Conservation (phyloP, 2,888 invertebrate genomes). For the Eretmocerus hayati region DNA sequence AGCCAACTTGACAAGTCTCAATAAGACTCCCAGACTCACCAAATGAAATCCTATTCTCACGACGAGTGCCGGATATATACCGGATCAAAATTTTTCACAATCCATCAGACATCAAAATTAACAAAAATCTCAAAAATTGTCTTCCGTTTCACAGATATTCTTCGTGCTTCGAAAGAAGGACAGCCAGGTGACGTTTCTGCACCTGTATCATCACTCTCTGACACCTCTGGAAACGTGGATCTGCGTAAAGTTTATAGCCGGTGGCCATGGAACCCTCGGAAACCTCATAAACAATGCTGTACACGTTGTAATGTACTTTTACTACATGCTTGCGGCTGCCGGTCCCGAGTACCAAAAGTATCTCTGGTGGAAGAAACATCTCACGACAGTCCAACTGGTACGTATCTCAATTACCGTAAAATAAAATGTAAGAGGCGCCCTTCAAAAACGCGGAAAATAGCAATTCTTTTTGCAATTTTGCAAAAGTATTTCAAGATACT, state of each 20-base stretch:
- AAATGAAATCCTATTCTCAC: no score
- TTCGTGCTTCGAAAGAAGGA: constrained; percentile 80
- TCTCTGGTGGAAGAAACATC: constrained; percentile 85
- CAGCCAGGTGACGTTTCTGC: constrained; percentile 75
- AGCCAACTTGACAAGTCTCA: no score
- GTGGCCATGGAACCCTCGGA: constrained; percentile 84
- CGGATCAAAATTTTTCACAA: no score
- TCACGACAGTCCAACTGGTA: constrained; percentile 78
- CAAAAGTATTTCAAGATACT: no score
- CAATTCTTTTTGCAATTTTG: no score
- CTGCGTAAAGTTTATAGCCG: constrained; percentile 70
- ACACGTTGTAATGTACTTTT: constrained; percentile 81
- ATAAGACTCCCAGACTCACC: no score
- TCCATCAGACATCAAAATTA: no score
- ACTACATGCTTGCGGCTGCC: constrained; percentile 80
- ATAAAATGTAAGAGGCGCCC: no score
- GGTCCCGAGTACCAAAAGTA: constrained; percentile 80
- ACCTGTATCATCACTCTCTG: constrained; percentile 77
- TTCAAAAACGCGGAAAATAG: no score
- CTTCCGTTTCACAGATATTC: constrained; percentile 51
- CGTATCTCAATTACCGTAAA: no score
- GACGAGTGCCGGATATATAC: no score
- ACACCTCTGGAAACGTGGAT: constrained; percentile 74
- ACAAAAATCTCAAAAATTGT: no score
- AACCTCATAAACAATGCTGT: constrained; percentile 80